Conservation (phyloP, 2,888 invertebrate species). For the Calliscelio sp. region DNA sequence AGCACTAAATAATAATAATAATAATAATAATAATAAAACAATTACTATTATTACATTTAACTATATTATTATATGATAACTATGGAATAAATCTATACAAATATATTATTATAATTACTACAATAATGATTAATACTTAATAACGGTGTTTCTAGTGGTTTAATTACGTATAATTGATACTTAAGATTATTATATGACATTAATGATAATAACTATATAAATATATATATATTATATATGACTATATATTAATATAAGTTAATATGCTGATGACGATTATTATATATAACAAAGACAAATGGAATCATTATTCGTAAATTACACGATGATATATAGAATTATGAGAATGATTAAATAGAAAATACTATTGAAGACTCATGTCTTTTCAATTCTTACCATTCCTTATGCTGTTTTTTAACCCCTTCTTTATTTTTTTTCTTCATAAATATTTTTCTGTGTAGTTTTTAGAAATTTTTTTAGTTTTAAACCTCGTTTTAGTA, state of each 20-base stretch:
- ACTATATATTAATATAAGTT: constrained; percentile 83
- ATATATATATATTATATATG: constrained; percentile 77
- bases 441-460: not conserved
- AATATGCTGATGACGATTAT: constrained; percentile 82
- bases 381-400: constrained; percentile 77
- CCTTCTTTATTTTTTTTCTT: too few relatives aligned
- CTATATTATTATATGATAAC: constrained; percentile 76
- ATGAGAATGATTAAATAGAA: constrained; percentile 83
- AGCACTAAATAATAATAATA: constrained; percentile 36
- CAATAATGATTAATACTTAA: constrained; percentile 81
- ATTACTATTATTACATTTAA: constrained; percentile 71
- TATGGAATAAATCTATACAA: constrained; percentile 74
- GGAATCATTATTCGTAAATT: constrained; percentile 84
- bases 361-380: constrained; percentile 81
- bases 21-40: constrained; percentile 40
- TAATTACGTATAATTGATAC: constrained; percentile 84
- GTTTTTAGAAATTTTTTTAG: too few relatives aligned
- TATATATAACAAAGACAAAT: constrained; percentile 81
- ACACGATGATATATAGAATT: constrained; percentile 82
- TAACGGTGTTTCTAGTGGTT: constrained; percentile 84
- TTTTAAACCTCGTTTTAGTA: too few relatives aligned
- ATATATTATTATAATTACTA: constrained; percentile 69
- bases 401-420: too few relatives aligned
- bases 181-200: constrained; percentile 81
- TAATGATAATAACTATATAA: constrained; percentile 80